These are phyloP conservation scores for Centropristis striata DNA, from an alignment of 2,113 vertebrate genomes.

Conservation along the genomic window DNA sequence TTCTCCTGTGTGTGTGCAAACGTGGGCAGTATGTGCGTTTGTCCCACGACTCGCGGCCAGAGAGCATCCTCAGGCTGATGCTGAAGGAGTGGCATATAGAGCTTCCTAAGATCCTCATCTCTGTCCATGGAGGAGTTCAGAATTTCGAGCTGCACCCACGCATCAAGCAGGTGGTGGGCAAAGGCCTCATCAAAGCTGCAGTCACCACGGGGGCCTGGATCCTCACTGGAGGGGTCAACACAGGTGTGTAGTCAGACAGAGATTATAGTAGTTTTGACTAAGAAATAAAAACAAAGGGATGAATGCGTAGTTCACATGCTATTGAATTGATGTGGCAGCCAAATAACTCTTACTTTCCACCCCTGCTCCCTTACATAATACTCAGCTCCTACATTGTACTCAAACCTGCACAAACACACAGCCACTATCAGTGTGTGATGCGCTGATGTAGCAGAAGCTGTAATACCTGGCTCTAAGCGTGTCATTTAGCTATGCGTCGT, in stretches of 20 bases:
- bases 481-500: slow-evolving; percentile 70
- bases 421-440: background rate
- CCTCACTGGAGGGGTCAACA: slow-evolving; percentile 98
- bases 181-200: slow-evolving; percentile 98
- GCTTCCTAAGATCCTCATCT: slow-evolving; percentile 98
- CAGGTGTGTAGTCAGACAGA: slow-evolving; percentile 84
- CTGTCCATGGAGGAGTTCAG: slow-evolving; percentile 97
- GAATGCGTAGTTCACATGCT: background rate
- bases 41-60: slow-evolving; percentile 95
- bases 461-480: slow-evolving; percentile 60
- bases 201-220: slow-evolving; percentile 99
- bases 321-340: background rate
- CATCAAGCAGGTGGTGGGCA: slow-evolving; percentile 97
- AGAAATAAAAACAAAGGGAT: background rate
- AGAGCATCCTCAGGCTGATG: slow-evolving; percentile 94
- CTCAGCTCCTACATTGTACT: background rate
- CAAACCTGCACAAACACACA: slow-evolving; percentile 35
- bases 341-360: background rate
- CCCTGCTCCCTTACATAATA: background rate
- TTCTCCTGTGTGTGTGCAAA: slow-evolving; percentile 10
- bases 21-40: slow-evolving; percentile 91
- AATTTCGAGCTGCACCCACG: slow-evolving; percentile 98
- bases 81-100: slow-evolving; percentile 99
- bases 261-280: background rate
- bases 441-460: slow-evolving; percentile 70